Evolutionary conservation across 2,797 vertebrate species (phyloP), one percentile per base, ranked within the genome.

Genomic region (Etheostoma perlongum): DNA sequence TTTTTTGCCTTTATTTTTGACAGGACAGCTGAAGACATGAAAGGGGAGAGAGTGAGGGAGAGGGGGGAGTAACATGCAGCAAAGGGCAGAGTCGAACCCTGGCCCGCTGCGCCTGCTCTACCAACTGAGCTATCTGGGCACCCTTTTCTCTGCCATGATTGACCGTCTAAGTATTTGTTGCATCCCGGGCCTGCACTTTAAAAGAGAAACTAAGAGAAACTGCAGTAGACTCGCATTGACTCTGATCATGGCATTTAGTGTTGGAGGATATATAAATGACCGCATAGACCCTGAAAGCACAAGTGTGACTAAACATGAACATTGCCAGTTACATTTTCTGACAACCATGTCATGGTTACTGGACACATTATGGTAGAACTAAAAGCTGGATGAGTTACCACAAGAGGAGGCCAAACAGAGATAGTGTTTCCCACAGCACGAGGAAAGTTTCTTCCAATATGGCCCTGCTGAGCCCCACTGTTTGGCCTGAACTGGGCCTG

Each of bases 391-490:
- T 75, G 66, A 27, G 62, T 58, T 51, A 70, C 40, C 49, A 83
- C 75, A 80, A 75, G 69, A 74, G 3, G 7, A 79, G 46, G 81
- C 79, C 72, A 88, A 77, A 46, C 70, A 71, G 57, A 67, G 64
- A 87, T 52, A 75, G 48, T 68, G 49, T 83, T 88, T 88, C 85
- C 84, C 89, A 76, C 57, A 49, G 72, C 72, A 83, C 81, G 58
- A 80, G 53, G 66, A 51, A 69, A 66, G 65, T 19, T 33, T 74
- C 72, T 79, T 82, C 85, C 83, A 84, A 36, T 6, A 25, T 33
- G 74, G 74, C 73, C 55, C 78, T 61, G 72, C 68, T 80, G 75
- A 83, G 82, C 86, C 64, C 71, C 65, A 42, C 42, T 89, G 82
- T 88, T 85, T 83, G 76, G 81, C 82, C 78, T 60, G 79, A 81